phyloP scores from a whole-genome alignment of 2,797 vertebrate species.

The Phalloptychus januarius region DNA sequence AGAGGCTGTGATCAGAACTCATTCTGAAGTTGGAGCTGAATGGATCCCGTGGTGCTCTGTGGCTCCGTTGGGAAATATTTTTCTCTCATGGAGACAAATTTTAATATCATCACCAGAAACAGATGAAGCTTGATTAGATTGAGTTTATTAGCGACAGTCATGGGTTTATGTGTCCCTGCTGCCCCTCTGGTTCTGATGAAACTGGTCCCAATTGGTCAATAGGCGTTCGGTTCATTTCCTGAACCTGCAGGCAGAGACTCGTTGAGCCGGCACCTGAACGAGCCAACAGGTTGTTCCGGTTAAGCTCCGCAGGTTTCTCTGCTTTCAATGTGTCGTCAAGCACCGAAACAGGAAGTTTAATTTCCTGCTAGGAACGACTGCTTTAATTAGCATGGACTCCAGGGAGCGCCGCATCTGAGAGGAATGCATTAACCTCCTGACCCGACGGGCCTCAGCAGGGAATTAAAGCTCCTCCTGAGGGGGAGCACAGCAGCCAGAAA shows the following conservation, averaged over 20 bases:
- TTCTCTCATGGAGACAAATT: background rate
- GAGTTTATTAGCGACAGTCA: background rate
- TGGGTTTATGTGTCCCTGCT: background rate
- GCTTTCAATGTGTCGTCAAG: background rate
- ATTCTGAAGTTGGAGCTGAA: background rate
- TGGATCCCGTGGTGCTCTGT: background rate
- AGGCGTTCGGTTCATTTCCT: background rate
- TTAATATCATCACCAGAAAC: background rate
- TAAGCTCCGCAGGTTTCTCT: background rate
- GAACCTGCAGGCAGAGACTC: background rate
- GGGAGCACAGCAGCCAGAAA: background rate
- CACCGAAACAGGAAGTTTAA: background rate
- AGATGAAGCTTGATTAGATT: background rate
- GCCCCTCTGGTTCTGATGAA: background rate
- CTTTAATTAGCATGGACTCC: conserved; percentile 12
- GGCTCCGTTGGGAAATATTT: background rate
- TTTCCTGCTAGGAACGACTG: conserved; percentile 9
- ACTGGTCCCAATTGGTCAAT: background rate
- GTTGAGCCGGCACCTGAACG: background rate
- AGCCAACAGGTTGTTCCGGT: background rate
- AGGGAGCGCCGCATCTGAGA: background rate
- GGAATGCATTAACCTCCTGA: conserved; percentile 3
- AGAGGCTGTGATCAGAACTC: background rate
- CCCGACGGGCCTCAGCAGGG: background rate
- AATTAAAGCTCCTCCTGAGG: background rate